A percentile compares a stretch with the other conserved stretches of the same genome.
Conservation (phyloP, 2,888 invertebrate genomes). For the Andrena minutula region DNA sequence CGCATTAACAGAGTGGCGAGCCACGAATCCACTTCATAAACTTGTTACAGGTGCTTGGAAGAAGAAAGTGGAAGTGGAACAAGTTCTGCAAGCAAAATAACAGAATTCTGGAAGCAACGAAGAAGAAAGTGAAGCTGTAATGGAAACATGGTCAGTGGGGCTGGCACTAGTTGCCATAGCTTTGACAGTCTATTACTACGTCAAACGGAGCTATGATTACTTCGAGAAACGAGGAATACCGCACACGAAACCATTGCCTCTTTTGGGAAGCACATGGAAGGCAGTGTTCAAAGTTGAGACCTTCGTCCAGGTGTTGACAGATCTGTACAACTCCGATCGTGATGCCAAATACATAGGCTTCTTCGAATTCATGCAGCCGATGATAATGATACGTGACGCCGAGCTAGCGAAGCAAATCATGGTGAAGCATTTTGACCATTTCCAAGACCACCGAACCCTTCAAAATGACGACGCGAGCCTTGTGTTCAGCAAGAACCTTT, state of each 20-base stretch:
- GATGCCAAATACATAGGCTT: conserved; percentile 71
- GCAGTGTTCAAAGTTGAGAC: conserved; percentile 63
- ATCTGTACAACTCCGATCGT: conserved; percentile 58
- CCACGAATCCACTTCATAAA: too few relatives aligned
- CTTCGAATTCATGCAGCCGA: conserved; percentile 67
- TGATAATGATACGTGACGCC: conserved; percentile 70
- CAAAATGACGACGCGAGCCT: conserved; percentile 22
- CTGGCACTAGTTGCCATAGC: not conserved
- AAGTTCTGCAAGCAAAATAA: too few relatives aligned
- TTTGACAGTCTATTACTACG: not conserved
- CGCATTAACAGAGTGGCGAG: too few relatives aligned
- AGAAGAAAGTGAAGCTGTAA: not conserved
- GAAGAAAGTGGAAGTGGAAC: too few relatives aligned
- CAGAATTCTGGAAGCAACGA: too few relatives aligned
- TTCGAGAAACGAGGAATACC: conserved; percentile 9
- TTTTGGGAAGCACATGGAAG: conserved; percentile 72
- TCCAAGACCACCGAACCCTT: conserved; percentile 35
- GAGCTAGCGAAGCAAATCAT: conserved; percentile 69
- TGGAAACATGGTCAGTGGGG: not conserved
- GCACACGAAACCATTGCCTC: conserved; percentile 66
- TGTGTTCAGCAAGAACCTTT: conserved; percentile 69
- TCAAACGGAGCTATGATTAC: not conserved
- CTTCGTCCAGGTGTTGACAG: conserved; percentile 44
- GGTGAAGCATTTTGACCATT: conserved; percentile 73
- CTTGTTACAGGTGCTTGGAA: too few relatives aligned